Evolutionary conservation across 2,113 vertebrate genomes (phyloP).

Genomic region (Bos indicus): DNA sequence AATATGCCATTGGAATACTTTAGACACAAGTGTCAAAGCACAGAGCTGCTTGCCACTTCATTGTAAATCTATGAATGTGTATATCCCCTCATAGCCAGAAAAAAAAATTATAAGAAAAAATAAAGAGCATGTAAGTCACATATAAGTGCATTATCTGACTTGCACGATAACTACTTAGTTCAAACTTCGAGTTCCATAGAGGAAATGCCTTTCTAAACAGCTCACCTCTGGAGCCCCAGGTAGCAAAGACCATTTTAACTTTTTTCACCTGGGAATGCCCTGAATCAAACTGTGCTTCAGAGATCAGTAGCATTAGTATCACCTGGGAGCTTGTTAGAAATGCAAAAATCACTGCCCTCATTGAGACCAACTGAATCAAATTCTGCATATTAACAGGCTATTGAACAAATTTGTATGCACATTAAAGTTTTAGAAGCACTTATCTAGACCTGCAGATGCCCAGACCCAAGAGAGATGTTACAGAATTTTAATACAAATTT

Average conservation of each 20-base stretch:
- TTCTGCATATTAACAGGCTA: background rate
- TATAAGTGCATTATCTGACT: background rate
- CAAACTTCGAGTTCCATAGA: background rate
- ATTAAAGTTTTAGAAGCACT: background rate
- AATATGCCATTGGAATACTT: background rate
- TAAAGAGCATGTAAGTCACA: background rate
- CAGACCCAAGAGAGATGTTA: background rate
- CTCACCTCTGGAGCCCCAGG: background rate
- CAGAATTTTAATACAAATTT: background rate
- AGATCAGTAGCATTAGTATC: background rate
- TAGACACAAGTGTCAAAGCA: background rate
- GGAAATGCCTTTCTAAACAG: background rate
- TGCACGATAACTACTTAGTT: background rate
- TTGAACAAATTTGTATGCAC: background rate
- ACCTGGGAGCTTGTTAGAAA: background rate
- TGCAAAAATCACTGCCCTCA: background rate
- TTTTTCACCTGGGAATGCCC: background rate
- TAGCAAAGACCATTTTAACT: background rate
- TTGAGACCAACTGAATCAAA: background rate
- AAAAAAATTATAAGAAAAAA: background rate
- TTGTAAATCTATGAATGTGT: background rate
- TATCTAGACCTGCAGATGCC: background rate
- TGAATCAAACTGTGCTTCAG: background rate
- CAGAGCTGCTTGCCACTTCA: background rate
- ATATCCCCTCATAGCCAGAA: background rate